Evolutionary conservation across 2,113 vertebrate species (phyloP).

Genomic region (Pygoscelis antarcticus): DNA sequence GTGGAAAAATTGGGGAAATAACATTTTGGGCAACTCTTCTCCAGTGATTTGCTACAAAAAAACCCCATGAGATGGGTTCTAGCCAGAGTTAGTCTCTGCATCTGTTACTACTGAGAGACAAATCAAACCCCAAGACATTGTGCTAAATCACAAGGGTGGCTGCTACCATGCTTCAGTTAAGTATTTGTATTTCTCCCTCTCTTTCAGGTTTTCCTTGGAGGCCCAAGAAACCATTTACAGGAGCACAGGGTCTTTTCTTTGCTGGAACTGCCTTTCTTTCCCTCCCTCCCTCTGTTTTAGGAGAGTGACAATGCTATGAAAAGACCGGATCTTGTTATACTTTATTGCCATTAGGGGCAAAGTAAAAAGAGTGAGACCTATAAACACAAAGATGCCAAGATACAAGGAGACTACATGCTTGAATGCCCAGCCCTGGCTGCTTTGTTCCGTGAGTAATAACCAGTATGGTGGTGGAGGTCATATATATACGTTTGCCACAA

Average conservation of each 20-base stretch:
- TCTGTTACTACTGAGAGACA: neutral
- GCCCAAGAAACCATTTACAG: neutral
- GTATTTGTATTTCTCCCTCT: neutral
- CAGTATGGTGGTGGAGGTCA: neutral
- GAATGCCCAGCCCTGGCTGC: neutral
- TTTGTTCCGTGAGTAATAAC: neutral
- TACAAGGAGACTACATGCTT: neutral
- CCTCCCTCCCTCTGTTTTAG: neutral
- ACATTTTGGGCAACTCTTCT: neutral
- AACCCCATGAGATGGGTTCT: accelerated
- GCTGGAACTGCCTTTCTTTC: neutral
- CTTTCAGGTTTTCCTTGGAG: neutral
- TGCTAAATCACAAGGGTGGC: neutral
- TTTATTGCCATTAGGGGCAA: neutral
- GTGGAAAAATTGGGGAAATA: neutral
- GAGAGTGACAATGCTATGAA: neutral
- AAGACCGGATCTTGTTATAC: neutral
- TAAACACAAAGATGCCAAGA: slow-evolving; percentile 52
- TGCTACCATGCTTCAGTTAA: neutral
- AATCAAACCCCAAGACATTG: neutral
- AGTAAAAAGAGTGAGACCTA: neutral
- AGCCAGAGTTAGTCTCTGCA: neutral
- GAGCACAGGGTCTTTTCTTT: neutral
- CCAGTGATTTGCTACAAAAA: neutral
- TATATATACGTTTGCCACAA: neutral